Conservation (phyloP, 2,113 vertebrate genomes). For the Ia io region DNA sequence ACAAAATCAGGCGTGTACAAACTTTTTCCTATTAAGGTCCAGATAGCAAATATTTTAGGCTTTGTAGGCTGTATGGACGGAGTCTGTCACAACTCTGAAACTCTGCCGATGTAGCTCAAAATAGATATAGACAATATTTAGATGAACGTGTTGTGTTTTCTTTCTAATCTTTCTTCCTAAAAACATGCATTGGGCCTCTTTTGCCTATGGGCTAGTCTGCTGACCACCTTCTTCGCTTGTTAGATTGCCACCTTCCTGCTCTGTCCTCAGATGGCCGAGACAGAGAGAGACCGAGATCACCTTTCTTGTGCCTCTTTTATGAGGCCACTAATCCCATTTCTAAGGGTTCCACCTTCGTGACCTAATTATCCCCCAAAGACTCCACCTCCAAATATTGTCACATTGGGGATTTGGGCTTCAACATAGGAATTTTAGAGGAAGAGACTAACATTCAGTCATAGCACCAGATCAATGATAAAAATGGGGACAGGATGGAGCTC, state of each 20-base stretch:
- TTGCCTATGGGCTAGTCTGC: not conserved
- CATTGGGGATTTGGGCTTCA: not conserved
- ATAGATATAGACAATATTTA: not conserved
- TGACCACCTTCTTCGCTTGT: not conserved
- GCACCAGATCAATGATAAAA: not conserved
- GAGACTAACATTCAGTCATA: not conserved
- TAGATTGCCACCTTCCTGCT: not conserved
- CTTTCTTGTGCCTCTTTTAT: not conserved
- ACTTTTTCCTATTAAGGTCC: not conserved
- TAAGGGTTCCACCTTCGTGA: not conserved
- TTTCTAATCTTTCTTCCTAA: not conserved
- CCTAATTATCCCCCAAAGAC: not conserved
- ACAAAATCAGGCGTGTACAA: not conserved
- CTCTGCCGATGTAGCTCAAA: not conserved
- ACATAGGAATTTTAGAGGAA: not conserved
- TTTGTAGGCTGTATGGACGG: not conserved
- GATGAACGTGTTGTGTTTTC: not conserved
- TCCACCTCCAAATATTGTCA: not conserved
- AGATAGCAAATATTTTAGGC: not conserved
- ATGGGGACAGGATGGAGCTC: not conserved
- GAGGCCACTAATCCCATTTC: not conserved
- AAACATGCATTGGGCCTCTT: not conserved
- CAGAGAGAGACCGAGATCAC: not conserved
- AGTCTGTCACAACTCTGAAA: not conserved
- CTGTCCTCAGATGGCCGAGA: not conserved